Evolutionary conservation across 1,140 invertebrate species (phyloP).

Genomic region (Gryon sp.): DNA sequence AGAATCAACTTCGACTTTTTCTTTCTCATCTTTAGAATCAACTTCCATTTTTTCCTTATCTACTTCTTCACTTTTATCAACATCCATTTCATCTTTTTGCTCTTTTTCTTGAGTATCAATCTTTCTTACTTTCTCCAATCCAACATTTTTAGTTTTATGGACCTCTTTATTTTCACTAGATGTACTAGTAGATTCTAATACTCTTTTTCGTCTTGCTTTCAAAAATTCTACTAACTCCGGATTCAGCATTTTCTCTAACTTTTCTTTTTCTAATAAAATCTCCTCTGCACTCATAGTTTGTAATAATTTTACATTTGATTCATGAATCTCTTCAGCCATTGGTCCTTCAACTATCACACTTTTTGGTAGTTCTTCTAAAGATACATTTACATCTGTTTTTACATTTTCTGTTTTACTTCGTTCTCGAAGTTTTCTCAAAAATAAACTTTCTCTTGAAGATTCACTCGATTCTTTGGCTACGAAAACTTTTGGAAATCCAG

Average conservation of each 20-base stretch:
- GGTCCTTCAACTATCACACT: constrained; percentile 54
- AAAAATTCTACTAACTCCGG: constrained; percentile 85
- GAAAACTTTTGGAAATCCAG: constrained; percentile 72
- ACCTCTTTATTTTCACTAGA: neutral
- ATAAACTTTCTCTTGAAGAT: constrained; percentile 62
- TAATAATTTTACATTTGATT: constrained; percentile 86
- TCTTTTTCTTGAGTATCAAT: constrained; percentile 13
- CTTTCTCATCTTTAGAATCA: constrained; percentile 54
- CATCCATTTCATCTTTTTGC: constrained; percentile 25
- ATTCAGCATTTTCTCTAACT: constrained; percentile 83
- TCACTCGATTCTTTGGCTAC: constrained; percentile 11
- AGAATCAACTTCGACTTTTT: no score
- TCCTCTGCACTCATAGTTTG: constrained; percentile 86
- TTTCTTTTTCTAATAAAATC: constrained; percentile 86
- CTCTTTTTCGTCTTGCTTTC: constrained; percentile 79
- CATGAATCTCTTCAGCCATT: constrained; percentile 82
- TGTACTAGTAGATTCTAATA: constrained; percentile 22
- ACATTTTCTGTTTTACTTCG: neutral
- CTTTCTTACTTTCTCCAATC: constrained; percentile 22
- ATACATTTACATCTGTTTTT: neutral
- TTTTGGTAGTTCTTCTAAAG: neutral
- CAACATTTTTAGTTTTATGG: neutral
- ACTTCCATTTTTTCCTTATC: constrained; percentile 12
- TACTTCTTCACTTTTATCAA: constrained; percentile 5
- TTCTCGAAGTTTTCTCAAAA: constrained; percentile 58